Evolutionary conservation across 2,113 vertebrate species (phyloP), one percentile per base, ranked within the genome.

Genomic region (Rhegmatorhina hoffmannsi): DNA sequence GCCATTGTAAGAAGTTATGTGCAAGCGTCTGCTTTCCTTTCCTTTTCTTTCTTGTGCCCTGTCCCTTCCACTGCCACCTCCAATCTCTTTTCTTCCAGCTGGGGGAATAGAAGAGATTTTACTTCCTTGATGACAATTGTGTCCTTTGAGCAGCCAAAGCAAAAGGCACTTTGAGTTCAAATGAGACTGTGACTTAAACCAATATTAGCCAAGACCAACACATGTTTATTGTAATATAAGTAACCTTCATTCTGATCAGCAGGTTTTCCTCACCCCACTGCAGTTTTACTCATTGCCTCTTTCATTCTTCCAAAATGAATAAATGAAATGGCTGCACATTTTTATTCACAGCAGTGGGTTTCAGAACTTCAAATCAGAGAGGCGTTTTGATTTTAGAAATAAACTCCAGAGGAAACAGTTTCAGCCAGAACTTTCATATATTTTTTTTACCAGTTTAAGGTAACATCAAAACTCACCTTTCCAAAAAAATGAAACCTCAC

Each of bases 351-450:
- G 97, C 97, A 96, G 97, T 98, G 95, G 97, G 87, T 80, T 97
- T 98, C 96, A 97, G 96, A 98, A 97, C 96, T 97, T 97, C 97
- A 98, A 98, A 98, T 97, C 96, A 97, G 97, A 98, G 97, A 97
- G 96, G 97, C 96, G 97, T 98, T 98, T 97, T 98, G 98, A 98
- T 98, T 98, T 97, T 97, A 98, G 96, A 98, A 98, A 98, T 97
- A 97, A 97, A 96, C 98, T 97, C 96, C 95, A 96, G 97, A 97
- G 98, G 97, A 98, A 98, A 97, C 94, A 97, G 97, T 97, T 98
- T 97, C 96, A 98, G 92, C 97, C 95, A 94, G 76, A 66, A 97
- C 94, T 95, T 97, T 95, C 87, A 96, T 94, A 66, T 94, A 10
- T 88, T 90, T 94, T 96, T 96, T 92, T 94, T 85, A 33, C 80